Conservation (phyloP, 2,888 invertebrate species). For the Apotomis betuletana region DNA sequence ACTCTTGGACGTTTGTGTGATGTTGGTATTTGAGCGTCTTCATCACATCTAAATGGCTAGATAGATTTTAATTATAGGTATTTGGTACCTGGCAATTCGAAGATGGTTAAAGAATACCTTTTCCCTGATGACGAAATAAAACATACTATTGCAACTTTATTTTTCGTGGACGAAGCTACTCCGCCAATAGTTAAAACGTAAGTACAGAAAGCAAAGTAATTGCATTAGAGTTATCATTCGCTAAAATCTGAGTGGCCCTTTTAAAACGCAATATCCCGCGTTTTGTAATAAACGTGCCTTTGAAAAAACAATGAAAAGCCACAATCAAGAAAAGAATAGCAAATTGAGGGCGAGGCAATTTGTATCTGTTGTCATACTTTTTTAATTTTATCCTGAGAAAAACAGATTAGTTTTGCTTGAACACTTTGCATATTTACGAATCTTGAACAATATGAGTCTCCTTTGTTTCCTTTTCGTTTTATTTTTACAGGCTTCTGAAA, state of each 20-base stretch:
- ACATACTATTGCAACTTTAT: no score
- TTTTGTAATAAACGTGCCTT: slow-evolving; percentile 71
- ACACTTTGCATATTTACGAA: slow-evolving; percentile 72
- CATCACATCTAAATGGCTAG: no score
- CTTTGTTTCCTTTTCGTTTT: slow-evolving; percentile 55
- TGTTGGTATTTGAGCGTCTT: no score
- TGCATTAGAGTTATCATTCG: slow-evolving; percentile 52
- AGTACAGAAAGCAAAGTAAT: slow-evolving; percentile 1
- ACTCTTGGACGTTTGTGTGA: no score
- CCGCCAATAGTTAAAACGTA: not conserved
- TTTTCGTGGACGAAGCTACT: no score
- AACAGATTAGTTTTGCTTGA: slow-evolving; percentile 72
- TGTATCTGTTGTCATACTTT: slow-evolving; percentile 78
- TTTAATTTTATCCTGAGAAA: slow-evolving; percentile 73
- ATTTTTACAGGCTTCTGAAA: slow-evolving; percentile 40
- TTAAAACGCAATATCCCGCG: slow-evolving; percentile 63
- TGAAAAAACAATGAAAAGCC: slow-evolving; percentile 73
- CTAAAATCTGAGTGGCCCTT: slow-evolving; percentile 56
- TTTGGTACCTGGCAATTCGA: no score
- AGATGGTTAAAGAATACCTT: no score
- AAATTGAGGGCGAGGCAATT: slow-evolving; percentile 75
- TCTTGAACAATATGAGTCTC: slow-evolving; percentile 59
- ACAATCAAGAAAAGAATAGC: slow-evolving; percentile 62
- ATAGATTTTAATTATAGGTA: no score
- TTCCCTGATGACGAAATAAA: no score